Evolutionary conservation across 1,140 invertebrate species (phyloP).

Genomic region (Gryon sp.): DNA sequence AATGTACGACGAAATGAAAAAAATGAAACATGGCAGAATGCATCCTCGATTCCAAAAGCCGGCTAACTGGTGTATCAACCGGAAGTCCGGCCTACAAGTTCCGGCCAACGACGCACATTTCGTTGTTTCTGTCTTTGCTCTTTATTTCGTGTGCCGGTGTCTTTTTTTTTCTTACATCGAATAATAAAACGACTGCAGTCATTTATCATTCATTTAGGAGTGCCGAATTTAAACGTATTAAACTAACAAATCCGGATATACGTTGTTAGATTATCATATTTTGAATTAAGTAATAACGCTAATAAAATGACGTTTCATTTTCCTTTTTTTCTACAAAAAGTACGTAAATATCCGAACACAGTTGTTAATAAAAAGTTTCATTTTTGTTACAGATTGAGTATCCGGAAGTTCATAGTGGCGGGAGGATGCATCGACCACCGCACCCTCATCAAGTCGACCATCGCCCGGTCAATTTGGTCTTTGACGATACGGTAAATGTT

Average conservation of each 20-base stretch:
- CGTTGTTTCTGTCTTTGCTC: conserved; percentile 64
- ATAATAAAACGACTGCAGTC: conserved; percentile 7
- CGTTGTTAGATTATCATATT: background rate
- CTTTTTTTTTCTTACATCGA: conserved; percentile 40
- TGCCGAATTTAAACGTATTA: background rate
- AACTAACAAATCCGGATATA: background rate
- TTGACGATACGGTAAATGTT: conserved; percentile 82
- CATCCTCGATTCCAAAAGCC: conserved; percentile 66
- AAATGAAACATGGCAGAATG: conserved; percentile 42
- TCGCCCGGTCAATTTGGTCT: conserved; percentile 82
- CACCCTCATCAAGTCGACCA: conserved; percentile 80
- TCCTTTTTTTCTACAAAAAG: background rate
- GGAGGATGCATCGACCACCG: conserved; percentile 79
- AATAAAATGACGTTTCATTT: too few relatives aligned
- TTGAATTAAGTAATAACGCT: too few relatives aligned
- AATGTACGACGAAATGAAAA: conserved; percentile 38
- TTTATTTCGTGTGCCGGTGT: too few relatives aligned
- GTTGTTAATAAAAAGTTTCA: too few relatives aligned
- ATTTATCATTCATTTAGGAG: background rate
- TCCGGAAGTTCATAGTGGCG: conserved; percentile 84
- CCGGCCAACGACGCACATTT: conserved; percentile 69
- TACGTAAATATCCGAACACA: background rate
- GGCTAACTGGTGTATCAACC: conserved; percentile 76
- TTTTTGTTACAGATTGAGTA: conserved; percentile 87
- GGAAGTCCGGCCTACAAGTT: conserved; percentile 80